These are phyloP conservation scores for Melinaea menophilus DNA, from an alignment of 2,888 invertebrate species.

Conservation along the genomic window DNA sequence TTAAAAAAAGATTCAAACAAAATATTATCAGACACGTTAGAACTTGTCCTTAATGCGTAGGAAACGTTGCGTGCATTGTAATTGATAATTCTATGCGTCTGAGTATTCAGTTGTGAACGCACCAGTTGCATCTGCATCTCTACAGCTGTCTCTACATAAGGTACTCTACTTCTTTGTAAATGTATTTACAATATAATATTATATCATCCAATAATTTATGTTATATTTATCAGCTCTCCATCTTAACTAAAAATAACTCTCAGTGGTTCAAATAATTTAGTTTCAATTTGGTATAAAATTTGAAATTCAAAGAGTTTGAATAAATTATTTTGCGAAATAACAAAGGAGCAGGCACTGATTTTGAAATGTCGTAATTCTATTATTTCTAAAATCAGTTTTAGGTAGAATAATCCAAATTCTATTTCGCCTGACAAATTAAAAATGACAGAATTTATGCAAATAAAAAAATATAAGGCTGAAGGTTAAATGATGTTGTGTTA, in stretches of 20 bases:
- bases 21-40: not conserved
- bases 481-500: not conserved
- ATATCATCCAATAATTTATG: constrained; percentile 8
- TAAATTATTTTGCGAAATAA: constrained; percentile 11
- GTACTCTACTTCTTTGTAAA: constrained; percentile 3
- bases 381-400: constrained; percentile 14
- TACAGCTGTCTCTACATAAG: constrained; percentile 23
- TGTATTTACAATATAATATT: too few relatives aligned
- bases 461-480: not conserved
- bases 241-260: not conserved
- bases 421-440: constrained; percentile 7
- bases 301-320: constrained; percentile 6
- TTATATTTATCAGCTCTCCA: too few relatives aligned
- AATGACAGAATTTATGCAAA: not conserved
- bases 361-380: constrained; percentile 15
- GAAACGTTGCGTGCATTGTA: constrained; percentile 24
- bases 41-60: constrained; percentile 20
- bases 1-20: too few relatives aligned
- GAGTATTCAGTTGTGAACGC: constrained; percentile 19
- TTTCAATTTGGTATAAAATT: not conserved
- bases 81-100: constrained; percentile 29
- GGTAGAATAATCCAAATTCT: constrained; percentile 4
- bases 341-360: constrained; percentile 7
- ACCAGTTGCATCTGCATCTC: constrained; percentile 33
- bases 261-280: not conserved